Conservation (phyloP, 2,888 invertebrate species). For the Pterostichus madidus region DNA sequence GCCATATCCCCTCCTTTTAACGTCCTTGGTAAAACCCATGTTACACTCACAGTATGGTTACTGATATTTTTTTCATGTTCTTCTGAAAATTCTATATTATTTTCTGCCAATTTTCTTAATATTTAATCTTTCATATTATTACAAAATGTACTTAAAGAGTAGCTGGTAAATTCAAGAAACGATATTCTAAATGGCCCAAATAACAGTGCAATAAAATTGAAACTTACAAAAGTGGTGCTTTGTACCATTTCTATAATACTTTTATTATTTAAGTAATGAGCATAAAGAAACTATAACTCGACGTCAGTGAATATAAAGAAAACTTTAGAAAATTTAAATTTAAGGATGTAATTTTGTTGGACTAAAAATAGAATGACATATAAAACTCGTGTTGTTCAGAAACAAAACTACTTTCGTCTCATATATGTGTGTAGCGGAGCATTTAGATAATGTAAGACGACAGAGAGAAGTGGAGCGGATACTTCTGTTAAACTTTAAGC, state of each 20-base stretch:
- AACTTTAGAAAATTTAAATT: constrained; percentile 49
- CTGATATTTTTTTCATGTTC: too few species aligned
- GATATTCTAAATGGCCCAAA: constrained; percentile 6
- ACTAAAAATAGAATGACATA: constrained; percentile 41
- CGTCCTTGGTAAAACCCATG: too few species aligned
- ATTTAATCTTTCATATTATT: too few species aligned
- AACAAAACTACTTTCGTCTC: constrained; percentile 60
- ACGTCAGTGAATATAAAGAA: constrained; percentile 17
- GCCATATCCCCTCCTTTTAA: too few species aligned
- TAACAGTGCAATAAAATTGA: constrained; percentile 16
- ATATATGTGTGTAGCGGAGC: constrained; percentile 56
- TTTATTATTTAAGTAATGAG: constrained; percentile 51
- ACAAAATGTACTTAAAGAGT: too few species aligned
- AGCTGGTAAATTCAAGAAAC: too few species aligned
- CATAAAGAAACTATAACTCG: background rate
- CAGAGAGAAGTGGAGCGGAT: constrained; percentile 56
- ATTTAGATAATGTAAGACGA: constrained; percentile 59
- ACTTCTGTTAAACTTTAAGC: constrained; percentile 61
- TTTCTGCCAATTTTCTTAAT: too few species aligned
- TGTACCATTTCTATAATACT: constrained; percentile 25
- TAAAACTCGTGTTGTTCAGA: constrained; percentile 53
- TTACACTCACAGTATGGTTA: too few species aligned
- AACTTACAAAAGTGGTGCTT: constrained; percentile 4
- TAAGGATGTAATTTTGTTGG: constrained; percentile 39
- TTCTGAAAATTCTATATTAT: too few species aligned